Base-by-base conservation (phyloP, 2,888 invertebrate species). In the Clostera curtula region DNA sequence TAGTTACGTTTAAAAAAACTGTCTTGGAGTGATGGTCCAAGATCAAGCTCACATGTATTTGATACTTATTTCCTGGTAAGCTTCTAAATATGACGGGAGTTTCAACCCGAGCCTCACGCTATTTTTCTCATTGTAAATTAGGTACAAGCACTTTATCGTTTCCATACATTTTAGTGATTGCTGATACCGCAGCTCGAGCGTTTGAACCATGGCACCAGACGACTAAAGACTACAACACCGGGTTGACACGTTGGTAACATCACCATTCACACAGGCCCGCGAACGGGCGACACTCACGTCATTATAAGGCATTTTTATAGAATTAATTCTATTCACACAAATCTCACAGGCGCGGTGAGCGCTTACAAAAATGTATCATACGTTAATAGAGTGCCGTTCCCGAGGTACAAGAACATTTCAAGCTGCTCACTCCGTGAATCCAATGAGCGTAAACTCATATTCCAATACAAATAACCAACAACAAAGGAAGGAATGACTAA, bases 231-330 rank as follows among this genome's bases (percentile, higher is more conserved):
- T 30, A 29, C 14, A 29, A 34, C 29, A 38, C 17, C 19, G 37
- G 36, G 43, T 35, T 34, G 37, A 46, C 54, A 36, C 46, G 62
- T 49, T 62, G 66, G 60, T 60, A 54, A 54, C 56, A 56, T 40
- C 34, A 39, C 24, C 48, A 49, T 43, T 40, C 47, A 47, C 35
- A 36, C 41, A 40, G 50, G 48, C 42, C 41, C 26, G 31, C 28
- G 33, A 37, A 44, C 40, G 39, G 34, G 41, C 45, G 40, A 40
- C 46, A 49, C 47, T 55, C 61, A 60, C 58, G 61, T 56, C 40
- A 49, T 61, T 72, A 74, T n/a, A 74, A 75, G 75, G 74, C 73
- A 42, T 30, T 52, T 61, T 60, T 48, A 57, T 57, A 55, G 58
- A 60, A 60, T 60, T 44, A 37, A 49, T 45, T 40, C 51, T 56